Conservation (phyloP, 2,888 invertebrate species). For the Pseudoips prasinana region DNA sequence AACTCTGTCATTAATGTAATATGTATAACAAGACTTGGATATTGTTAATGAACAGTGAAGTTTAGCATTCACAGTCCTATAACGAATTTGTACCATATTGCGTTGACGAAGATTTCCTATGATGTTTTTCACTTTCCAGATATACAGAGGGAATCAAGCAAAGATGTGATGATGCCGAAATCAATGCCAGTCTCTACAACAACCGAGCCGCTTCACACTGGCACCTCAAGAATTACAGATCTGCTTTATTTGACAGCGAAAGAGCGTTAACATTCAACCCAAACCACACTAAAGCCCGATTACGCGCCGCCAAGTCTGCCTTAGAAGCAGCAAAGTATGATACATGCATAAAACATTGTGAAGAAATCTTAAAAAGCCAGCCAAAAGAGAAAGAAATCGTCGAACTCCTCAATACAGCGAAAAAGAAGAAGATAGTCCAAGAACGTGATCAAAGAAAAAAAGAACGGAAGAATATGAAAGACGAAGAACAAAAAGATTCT, state of each 20-base stretch:
- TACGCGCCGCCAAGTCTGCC: conserved; percentile 89
- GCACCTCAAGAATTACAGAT: conserved; percentile 91
- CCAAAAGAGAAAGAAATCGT: conserved; percentile 75
- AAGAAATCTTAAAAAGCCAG: conserved; percentile 83
- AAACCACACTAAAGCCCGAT: conserved; percentile 88
- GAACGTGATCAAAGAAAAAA: conserved; percentile 81
- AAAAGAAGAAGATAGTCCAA: conserved; percentile 72
- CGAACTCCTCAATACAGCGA: conserved; percentile 56
- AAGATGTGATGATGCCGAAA: conserved; percentile 85
- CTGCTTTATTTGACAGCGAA: conserved; percentile 90
- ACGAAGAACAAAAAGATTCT: conserved; percentile 61
- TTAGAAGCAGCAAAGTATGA: conserved; percentile 85
- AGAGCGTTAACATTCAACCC: conserved; percentile 88
- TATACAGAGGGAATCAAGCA: conserved; percentile 95
- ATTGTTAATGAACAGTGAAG: too few species aligned
- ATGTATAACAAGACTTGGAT: too few species aligned
- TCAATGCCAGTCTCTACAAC: conserved; percentile 92
- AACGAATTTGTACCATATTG: too few species aligned
- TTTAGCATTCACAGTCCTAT: too few species aligned
- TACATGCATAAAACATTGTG: conserved; percentile 87
- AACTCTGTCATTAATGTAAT: too few species aligned
- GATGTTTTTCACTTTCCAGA: too few species aligned
- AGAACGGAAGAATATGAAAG: conserved; percentile 61
- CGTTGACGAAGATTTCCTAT: too few species aligned
- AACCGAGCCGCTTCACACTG: conserved; percentile 96